These are phyloP conservation scores for Coenonympha glycerion DNA, from an alignment of 2,888 invertebrate species.

Conservation along the genomic window DNA sequence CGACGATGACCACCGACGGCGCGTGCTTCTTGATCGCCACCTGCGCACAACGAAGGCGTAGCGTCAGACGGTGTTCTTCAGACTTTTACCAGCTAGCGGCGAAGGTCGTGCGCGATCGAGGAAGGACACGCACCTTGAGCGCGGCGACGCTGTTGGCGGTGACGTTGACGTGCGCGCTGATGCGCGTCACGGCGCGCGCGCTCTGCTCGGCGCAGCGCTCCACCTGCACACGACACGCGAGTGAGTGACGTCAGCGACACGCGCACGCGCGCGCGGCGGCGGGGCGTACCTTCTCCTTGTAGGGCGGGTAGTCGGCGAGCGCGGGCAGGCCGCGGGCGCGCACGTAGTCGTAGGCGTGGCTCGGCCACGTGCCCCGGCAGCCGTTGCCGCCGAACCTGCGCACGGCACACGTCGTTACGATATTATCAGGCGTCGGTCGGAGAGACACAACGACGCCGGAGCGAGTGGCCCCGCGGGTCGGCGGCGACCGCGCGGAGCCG, in stretches of 20 bases:
- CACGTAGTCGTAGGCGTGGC: conserved; percentile 54
- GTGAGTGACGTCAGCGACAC: not conserved
- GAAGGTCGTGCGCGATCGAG: no score
- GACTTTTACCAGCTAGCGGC: no score
- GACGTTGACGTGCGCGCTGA: conserved; percentile 57
- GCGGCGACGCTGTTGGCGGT: conserved; percentile 49
- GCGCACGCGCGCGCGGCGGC: not conserved
- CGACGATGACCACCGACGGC: conserved; percentile 53
- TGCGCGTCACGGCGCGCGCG: conserved; percentile 51
- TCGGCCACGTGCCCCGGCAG: conserved; percentile 59
- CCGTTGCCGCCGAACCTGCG: conserved; percentile 52
- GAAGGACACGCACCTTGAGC: conserved; percentile 57
- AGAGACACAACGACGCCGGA: no score
- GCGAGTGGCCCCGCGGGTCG: not conserved
- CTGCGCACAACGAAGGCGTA: not conserved
- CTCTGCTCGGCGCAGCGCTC: conserved; percentile 40
- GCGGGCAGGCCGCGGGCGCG: conserved; percentile 49
- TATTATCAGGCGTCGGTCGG: no score
- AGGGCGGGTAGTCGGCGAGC: conserved; percentile 45
- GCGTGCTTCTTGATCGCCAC: conserved; percentile 43
- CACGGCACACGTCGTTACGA: not conserved
- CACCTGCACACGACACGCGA: conserved; percentile 32
- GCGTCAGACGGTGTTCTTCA: not conserved
- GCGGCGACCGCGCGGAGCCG: not conserved
- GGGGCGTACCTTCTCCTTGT: conserved; percentile 41